Base-by-base conservation (phyloP, 2,888 invertebrate genomes). In the Elegia similella region DNA sequence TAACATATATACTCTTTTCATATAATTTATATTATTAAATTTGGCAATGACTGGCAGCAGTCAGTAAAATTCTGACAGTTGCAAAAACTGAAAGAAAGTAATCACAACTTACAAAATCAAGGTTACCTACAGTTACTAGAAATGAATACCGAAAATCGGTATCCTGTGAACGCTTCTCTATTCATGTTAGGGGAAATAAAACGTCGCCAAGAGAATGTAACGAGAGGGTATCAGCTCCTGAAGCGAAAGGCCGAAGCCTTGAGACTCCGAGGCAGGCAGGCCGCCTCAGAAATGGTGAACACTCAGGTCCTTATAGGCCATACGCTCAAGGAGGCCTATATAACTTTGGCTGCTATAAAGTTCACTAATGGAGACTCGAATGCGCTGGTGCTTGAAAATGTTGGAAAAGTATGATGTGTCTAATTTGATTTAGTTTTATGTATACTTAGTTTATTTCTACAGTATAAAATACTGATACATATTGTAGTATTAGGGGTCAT, bases 301-400 rank as follows among this genome's bases (percentile, higher is more conserved):
- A 84, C 87, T 0, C 89, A 90, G 55, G 84, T 79, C 0, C 67
- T 86, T 3, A 62, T 90, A 23, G 84, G 87, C 0, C 86, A 88
- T 47, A 82, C 82, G 0, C 62, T 91, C 38, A 77, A 73, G 56
- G 90, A 91, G 63, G 91, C 91, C 0, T 92, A 88, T 57, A 90
- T 92, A 52, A 82, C 86, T 0, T 64, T 92, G 3, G 92, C 92
- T 0, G 89, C 88, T 15, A 80, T 91, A 1, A 92, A 90, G 62
- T 92, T 91, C 54, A 84, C 86, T 5, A 91, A 90, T 63, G 91
- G 91, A 3, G 89, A 91, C 46, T 88, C 90, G 3, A 88, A 90
- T 70, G 89, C 91, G 3, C 71, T 91, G 66, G 84, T 91, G 6
- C 75, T 90, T 17, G 92, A 91, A 62, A 90, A 86, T 70, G 82